Base-by-base conservation (phyloP, 2,113 vertebrate genomes). In the Octodon degus region DNA sequence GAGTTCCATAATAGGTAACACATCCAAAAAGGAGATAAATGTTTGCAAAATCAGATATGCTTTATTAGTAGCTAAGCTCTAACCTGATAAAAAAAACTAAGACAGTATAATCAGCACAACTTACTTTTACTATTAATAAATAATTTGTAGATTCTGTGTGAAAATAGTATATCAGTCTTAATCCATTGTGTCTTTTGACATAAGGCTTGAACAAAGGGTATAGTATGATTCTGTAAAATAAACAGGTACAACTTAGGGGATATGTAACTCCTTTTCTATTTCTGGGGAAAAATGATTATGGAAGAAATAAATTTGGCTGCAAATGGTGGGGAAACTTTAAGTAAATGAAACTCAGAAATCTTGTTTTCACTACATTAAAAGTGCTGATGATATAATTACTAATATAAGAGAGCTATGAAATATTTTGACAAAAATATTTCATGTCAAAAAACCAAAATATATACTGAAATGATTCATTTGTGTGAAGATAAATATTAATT, bases 381-480 rank as follows among this genome's bases (percentile, higher is more conserved):
- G 1, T 55, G 43, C 55, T 91, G 76, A 87, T 37, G 86, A 67
- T 86, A 20, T 84, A 63, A 94, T 95, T 91, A 91, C 8, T 62
- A 37, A 5, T 77, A 55, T 74, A 90, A 93, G 82, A 7, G 20
- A 2, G 63, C 0, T 22, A 24, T 83, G 62, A 90, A 93, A 95
- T 91, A 93, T 89, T 97, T 92, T 90, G 37, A 81, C 37, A 85
- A 76, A 92, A 25, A 30, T 88, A 89, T 68, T 91, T 84, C 13
- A n/a, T 63, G 30, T 76, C 24, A 92, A 27, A 90, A 50, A 92
- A 14, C 82, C 67, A 86, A 96, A 95, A 79, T 72, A 0, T 6
- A 3, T 72, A 16, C 67, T 92, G 81, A 77, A 93, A 67, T 72
- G 6, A 84, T 76, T 40, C 91, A 20, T 92, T 86, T 87, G 0